These are phyloP conservation scores for Selenia dentaria DNA, from an alignment of 2,888 invertebrate species.

Conservation along the genomic window DNA sequence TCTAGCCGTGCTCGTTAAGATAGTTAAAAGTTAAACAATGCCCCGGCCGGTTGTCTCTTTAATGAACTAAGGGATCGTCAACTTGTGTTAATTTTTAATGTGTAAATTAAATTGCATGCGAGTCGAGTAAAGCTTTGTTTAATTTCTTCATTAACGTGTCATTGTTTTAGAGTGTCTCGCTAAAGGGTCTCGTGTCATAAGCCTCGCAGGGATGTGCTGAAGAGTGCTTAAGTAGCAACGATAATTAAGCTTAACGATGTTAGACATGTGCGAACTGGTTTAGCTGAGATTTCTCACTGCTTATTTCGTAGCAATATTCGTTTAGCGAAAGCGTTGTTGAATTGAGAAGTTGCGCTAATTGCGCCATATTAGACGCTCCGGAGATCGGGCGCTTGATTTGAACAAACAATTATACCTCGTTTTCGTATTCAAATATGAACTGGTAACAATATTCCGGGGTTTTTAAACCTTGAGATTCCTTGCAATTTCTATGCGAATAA, in stretches of 20 bases:
- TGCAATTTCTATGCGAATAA: constrained; percentile 27
- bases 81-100: constrained; percentile 21
- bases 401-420: constrained; percentile 46
- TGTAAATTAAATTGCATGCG: constrained; percentile 22
- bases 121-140: constrained; percentile 22
- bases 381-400: constrained; percentile 48
- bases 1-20: constrained; percentile 28
- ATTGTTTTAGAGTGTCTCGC: constrained; percentile 29
- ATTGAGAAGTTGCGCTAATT: constrained; percentile 73
- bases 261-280: constrained; percentile 75
- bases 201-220: constrained; percentile 40
- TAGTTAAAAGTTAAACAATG: constrained; percentile 39
- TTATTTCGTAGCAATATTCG: constrained; percentile 73
- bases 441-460: constrained; percentile 24
- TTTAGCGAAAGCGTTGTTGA: constrained; percentile 59
- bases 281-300: constrained; percentile 66
- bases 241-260: constrained; percentile 75
- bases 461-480: constrained; percentile 30
- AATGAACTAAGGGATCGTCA: constrained; percentile 28
- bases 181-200: constrained; percentile 41
- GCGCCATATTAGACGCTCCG: constrained; percentile 40
- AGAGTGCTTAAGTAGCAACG: constrained; percentile 65
- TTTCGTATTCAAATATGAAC: constrained; percentile 43
- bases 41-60: constrained; percentile 32
- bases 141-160: constrained; percentile 25